These are phyloP conservation scores for Chondrosia reniformis DNA, from an alignment of 37 sponge, comb jelly and placozoan genomes.

Conservation along the genomic window DNA sequence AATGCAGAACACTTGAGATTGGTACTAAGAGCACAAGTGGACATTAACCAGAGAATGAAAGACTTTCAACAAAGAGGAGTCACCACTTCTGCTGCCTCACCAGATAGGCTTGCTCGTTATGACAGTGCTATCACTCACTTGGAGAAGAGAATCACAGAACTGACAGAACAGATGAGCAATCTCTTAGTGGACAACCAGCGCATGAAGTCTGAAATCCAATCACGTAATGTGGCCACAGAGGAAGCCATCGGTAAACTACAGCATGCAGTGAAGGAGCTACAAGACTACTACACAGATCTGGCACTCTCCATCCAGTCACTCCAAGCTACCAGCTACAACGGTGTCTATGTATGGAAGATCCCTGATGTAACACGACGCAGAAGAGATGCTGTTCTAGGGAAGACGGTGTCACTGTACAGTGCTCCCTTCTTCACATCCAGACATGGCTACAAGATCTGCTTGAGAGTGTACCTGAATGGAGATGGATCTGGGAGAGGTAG, in stretches of 20 bases:
- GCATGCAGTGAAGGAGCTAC: slow-evolving; percentile 31
- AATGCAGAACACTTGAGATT: background rate
- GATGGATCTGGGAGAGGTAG: slow-evolving; percentile 76
- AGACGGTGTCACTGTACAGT: slow-evolving; percentile 72
- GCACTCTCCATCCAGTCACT: slow-evolving; percentile 59
- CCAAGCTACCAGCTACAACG: slow-evolving; percentile 68
- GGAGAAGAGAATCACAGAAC: slow-evolving; percentile 9
- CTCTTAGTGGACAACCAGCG: background rate
- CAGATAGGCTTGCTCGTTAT: no score
- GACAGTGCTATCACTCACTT: slow-evolving; percentile 3
- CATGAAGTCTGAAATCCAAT: background rate
- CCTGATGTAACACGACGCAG: slow-evolving; percentile 64
- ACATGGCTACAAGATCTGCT: slow-evolving; percentile 81
- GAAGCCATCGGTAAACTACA: slow-evolving; percentile 39
- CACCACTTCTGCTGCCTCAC: no score
- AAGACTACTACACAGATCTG: slow-evolving; percentile 55
- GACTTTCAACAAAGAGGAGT: no score
- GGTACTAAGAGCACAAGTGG: background rate
- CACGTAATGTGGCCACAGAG: background rate
- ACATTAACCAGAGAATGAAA: background rate
- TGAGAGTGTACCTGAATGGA: slow-evolving; percentile 79
- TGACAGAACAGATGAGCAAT: slow-evolving; percentile 12
- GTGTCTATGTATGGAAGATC: slow-evolving; percentile 75
- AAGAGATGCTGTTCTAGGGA: slow-evolving; percentile 63
- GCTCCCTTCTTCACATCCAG: slow-evolving; percentile 83